Conservation (phyloP, 1,140 invertebrate species). For the Glomeris maerens region DNA sequence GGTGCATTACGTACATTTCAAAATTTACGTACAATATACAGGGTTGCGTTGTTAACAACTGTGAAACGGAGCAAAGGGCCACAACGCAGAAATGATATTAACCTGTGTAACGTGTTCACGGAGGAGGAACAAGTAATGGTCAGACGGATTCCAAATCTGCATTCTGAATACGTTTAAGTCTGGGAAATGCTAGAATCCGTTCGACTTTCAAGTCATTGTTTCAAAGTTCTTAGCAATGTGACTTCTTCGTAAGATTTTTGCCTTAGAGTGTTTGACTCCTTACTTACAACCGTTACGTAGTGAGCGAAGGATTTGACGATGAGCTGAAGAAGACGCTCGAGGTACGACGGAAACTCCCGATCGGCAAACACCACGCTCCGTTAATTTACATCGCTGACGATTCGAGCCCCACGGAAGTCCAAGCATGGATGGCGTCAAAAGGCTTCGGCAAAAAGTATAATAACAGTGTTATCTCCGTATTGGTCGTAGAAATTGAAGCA, state of each 20-base stretch:
- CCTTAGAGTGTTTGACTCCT: not conserved
- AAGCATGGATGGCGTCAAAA: constrained; percentile 57
- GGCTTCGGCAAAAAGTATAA: constrained; percentile 40
- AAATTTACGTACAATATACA: no score
- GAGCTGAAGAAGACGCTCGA: constrained; percentile 51
- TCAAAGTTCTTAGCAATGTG: not conserved
- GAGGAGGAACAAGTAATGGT: no score
- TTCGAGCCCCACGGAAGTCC: constrained; percentile 48
- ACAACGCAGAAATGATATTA: no score
- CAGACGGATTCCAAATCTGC: no score
- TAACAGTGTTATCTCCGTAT: not conserved
- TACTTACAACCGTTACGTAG: not conserved
- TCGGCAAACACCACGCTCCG: constrained; percentile 48
- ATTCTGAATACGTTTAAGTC: no score
- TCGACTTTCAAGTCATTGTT: not conserved
- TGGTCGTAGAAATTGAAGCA: not conserved
- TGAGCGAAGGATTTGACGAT: constrained; percentile 33
- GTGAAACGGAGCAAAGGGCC: no score
- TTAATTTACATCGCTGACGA: constrained; percentile 52
- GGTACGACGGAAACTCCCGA: constrained; percentile 39
- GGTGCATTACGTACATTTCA: no score
- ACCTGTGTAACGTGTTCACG: no score
- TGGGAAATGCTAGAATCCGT: no score
- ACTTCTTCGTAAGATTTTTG: not conserved
- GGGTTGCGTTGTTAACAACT: no score